Conservation (phyloP, 2,113 vertebrate genomes). For the Puntigrus tetrazona region DNA sequence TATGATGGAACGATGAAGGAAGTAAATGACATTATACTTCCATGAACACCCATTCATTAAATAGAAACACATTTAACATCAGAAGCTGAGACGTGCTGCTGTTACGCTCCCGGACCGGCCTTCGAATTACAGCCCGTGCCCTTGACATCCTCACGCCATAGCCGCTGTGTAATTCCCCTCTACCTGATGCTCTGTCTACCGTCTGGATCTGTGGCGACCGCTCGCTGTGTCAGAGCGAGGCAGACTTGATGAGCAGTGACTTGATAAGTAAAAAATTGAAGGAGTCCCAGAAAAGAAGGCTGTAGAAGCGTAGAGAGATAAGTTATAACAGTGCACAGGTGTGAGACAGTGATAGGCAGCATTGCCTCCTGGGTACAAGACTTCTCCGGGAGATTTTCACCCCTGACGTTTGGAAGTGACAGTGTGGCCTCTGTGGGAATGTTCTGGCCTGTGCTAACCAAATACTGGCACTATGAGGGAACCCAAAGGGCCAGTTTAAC, state of each 20-base stretch:
- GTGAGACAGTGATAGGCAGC: conserved; percentile 58
- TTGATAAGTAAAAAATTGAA: conserved; percentile 59
- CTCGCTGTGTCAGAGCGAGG: conserved; percentile 26
- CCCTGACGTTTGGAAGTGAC: conserved; percentile 30
- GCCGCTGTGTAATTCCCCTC: conserved; percentile 35
- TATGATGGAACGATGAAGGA: background rate
- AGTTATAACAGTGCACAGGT: conserved; percentile 58
- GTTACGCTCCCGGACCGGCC: background rate
- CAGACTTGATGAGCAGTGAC: conserved; percentile 41
- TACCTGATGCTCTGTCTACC: conserved; percentile 28
- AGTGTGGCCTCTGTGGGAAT: conserved; percentile 43
- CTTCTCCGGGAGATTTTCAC: conserved; percentile 47
- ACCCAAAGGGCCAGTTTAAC: conserved; percentile 28
- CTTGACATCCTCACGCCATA: conserved; percentile 23
- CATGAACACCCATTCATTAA: background rate
- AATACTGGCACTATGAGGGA: background rate
- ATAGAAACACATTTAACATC: background rate
- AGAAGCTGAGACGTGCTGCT: background rate
- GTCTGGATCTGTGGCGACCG: conserved; percentile 30
- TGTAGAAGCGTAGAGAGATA: conserved; percentile 57
- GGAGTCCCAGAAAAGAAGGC: conserved; percentile 47
- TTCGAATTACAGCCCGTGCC: conserved; percentile 29
- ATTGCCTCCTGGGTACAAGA: conserved; percentile 48
- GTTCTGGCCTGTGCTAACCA: conserved; percentile 33
- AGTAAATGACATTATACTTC: background rate